Evolutionary conservation across 1,140 invertebrate genomes (phyloP).

Genomic region (Diplogasteroides magnus): DNA sequence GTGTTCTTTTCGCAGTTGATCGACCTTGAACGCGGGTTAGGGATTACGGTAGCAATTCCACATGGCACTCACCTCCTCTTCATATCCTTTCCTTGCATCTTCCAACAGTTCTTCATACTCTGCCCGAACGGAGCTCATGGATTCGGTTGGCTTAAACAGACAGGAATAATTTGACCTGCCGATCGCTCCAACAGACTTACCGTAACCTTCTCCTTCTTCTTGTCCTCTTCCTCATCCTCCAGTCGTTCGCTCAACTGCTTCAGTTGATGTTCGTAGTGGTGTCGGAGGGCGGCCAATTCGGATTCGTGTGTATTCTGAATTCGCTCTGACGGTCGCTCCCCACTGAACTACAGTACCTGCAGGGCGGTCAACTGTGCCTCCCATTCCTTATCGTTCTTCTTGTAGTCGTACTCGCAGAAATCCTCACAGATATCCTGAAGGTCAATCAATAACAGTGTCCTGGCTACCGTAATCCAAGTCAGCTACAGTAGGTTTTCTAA

Average conservation of each 20-base stretch:
- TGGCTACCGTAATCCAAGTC: too few species aligned
- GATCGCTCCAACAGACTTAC: too few species aligned
- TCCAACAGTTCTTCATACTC: conserved; percentile 39
- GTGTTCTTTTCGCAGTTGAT: conserved; percentile 40
- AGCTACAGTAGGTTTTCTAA: too few species aligned
- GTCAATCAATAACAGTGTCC: too few species aligned
- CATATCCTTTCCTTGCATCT: conserved; percentile 36
- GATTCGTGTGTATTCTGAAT: conserved; percentile 21
- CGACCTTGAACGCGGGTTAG: too few species aligned
- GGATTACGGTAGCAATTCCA: too few species aligned
- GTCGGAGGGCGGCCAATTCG: conserved; percentile 32
- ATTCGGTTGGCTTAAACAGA: background rate
- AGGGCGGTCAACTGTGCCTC: conserved; percentile 16
- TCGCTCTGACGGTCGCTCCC: too few species aligned
- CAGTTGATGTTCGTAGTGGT: conserved; percentile 43
- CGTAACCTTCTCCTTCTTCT: conserved; percentile 33
- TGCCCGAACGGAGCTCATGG: conserved; percentile 29
- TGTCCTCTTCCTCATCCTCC: conserved; percentile 45
- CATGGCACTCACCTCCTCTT: conserved; percentile 37
- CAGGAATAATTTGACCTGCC: too few species aligned
- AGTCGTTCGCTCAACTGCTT: conserved; percentile 33
- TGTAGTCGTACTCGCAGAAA: conserved; percentile 7
- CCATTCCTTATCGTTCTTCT: conserved; percentile 19
- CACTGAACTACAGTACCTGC: too few species aligned
- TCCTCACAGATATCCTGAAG: background rate